phyloP scores from a whole-genome alignment of 2,113 vertebrate species.

The Elanus axillaris region DNA sequence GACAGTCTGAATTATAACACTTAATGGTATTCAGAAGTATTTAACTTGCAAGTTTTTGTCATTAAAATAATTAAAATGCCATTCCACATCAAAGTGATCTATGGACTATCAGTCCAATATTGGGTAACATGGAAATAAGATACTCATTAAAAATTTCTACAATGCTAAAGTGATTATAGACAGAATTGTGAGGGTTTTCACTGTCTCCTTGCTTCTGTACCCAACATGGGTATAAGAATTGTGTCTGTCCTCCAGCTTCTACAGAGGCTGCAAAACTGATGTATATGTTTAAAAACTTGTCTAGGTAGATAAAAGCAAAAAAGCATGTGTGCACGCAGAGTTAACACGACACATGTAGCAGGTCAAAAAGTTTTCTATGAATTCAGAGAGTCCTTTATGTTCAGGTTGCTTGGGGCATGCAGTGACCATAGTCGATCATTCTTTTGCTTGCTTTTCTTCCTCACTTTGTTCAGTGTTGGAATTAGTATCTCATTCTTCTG shows the following conservation, averaged over 20 bases:
- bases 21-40: neutral
- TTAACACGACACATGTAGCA: neutral
- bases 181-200: neutral
- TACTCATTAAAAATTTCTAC: neutral
- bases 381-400: neutral
- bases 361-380: neutral
- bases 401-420: neutral
- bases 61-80: neutral
- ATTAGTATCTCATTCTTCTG: neutral
- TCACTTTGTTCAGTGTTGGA: neutral
- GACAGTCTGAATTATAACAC: slow-evolving; percentile 17
- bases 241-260: neutral
- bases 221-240: neutral
- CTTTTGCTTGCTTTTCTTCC: neutral
- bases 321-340: neutral
- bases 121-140: neutral
- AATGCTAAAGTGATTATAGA: neutral
- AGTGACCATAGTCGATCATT: neutral
- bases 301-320: neutral
- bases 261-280: neutral
- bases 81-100: slow-evolving; percentile 4
- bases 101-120: neutral
- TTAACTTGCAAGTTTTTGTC: slow-evolving; percentile 14
- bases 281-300: neutral
- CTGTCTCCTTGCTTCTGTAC: neutral